Percentiles rank a stretch among this genome's conserved stretches.
These are phyloP conservation scores for Myotis lucifugus DNA, from an alignment of 2,113 vertebrate species.

Conservation along the genomic window DNA sequence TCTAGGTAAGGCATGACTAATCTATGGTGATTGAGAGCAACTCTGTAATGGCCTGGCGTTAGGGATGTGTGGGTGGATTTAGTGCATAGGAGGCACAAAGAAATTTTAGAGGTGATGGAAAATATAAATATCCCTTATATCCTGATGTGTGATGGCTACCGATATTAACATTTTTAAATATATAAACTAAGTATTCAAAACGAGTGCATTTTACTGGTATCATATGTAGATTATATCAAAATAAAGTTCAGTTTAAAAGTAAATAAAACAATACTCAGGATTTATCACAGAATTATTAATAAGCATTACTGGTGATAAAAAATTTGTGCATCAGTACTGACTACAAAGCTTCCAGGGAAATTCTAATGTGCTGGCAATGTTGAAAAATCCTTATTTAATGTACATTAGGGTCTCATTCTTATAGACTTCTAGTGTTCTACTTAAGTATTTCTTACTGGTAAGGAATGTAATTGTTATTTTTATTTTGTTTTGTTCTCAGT, in stretches of 20 bases:
- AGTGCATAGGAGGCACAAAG: not conserved
- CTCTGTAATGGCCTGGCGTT: not conserved
- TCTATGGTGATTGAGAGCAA: not conserved
- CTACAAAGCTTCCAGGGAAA: not conserved
- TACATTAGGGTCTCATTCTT: not conserved
- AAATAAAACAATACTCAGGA: not conserved
- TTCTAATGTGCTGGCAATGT: not conserved
- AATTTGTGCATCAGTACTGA: not conserved
- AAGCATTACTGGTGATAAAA: not conserved
- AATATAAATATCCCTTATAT: not conserved
- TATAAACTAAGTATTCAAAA: not conserved
- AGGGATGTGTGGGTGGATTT: not conserved
- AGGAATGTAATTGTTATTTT: not conserved
- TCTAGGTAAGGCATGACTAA: not conserved
- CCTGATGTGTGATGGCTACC: rapidly evolving
- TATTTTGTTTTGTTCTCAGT: not conserved
- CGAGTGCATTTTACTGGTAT: not conserved
- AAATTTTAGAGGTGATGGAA: not conserved
- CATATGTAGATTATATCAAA: not conserved
- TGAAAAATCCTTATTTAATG: not conserved
- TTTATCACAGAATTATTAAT: not conserved
- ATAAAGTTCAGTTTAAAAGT: not conserved
- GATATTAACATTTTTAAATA: not conserved
- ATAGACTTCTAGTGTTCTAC: not conserved
- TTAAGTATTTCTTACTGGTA: not conserved